A percentile compares a stretch with the other conserved stretches of the same genome.
These are phyloP conservation scores for Eptesicus fuscus DNA, from an alignment of 2,113 vertebrate species.

Conservation along the genomic window DNA sequence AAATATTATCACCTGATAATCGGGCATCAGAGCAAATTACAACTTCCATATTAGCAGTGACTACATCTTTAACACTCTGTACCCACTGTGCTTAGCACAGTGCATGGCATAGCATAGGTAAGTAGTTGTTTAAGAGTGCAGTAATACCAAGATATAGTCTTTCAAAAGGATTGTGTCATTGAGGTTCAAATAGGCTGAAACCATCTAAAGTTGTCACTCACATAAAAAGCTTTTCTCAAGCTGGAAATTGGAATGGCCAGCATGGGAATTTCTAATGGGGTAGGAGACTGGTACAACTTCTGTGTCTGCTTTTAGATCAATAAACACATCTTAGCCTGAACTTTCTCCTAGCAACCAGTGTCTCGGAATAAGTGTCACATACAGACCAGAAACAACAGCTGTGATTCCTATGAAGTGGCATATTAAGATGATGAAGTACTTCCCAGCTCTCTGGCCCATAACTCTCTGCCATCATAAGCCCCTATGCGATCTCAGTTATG, in stretches of 20 bases:
- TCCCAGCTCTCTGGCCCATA: neutral
- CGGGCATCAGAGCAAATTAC: neutral
- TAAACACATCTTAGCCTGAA: slow-evolving; percentile 4
- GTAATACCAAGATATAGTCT: neutral
- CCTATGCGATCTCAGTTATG: neutral
- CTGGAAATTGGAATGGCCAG: neutral
- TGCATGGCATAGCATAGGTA: neutral
- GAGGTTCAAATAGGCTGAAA: neutral
- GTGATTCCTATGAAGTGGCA: neutral
- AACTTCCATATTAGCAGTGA: neutral
- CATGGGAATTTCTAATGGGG: neutral
- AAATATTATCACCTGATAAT: neutral
- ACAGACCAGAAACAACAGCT: neutral
- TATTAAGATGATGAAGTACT: neutral
- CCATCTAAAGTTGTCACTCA: neutral
- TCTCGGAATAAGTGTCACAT: neutral
- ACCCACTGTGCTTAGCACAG: neutral
- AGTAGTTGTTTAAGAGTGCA: neutral
- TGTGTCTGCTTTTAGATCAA: slow-evolving; percentile 6
- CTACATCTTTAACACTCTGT: neutral
- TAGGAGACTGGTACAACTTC: neutral
- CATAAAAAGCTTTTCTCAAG: neutral
- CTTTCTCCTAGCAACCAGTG: neutral
- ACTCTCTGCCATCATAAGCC: neutral
- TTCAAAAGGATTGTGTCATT: neutral